Conservation (phyloP, 2,113 vertebrate genomes). For the Perognathus longimembris region DNA sequence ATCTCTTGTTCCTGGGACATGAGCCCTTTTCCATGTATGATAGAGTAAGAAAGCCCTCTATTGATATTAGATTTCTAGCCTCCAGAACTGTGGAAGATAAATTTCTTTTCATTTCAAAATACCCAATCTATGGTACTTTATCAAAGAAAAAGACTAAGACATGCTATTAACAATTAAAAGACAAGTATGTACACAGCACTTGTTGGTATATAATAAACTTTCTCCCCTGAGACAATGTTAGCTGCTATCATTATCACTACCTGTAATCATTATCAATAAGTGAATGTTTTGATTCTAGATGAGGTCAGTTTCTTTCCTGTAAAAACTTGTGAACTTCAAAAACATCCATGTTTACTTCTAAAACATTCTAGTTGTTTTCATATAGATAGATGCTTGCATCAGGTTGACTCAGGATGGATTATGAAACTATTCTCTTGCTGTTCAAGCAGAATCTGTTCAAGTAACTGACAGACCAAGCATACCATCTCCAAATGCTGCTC, state of each 20-base stretch:
- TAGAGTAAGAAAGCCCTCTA: background rate
- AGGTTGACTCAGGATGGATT: constrained; percentile 30
- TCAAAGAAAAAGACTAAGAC: background rate
- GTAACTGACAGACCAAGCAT: background rate
- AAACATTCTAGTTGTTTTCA: background rate
- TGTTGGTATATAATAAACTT: background rate
- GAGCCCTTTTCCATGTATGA: no score
- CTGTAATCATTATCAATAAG: background rate
- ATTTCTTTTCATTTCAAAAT: background rate
- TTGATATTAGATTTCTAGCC: background rate
- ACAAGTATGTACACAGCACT: background rate
- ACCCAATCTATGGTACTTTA: background rate
- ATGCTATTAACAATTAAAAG: background rate
- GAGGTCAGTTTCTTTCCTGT: background rate
- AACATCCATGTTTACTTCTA: constrained; percentile 3
- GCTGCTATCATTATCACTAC: background rate
- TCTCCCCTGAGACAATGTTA: background rate
- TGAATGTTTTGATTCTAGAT: constrained; percentile 22
- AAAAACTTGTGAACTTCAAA: background rate
- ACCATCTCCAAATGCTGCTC: constrained; percentile 34
- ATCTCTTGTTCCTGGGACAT: background rate
- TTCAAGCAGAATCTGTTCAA: background rate
- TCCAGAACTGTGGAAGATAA: background rate
- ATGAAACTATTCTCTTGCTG: background rate
- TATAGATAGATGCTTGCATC: background rate